phyloP scores from a whole-genome alignment of 1,140 invertebrate genomes.

The Penaeus japonicus region DNA sequence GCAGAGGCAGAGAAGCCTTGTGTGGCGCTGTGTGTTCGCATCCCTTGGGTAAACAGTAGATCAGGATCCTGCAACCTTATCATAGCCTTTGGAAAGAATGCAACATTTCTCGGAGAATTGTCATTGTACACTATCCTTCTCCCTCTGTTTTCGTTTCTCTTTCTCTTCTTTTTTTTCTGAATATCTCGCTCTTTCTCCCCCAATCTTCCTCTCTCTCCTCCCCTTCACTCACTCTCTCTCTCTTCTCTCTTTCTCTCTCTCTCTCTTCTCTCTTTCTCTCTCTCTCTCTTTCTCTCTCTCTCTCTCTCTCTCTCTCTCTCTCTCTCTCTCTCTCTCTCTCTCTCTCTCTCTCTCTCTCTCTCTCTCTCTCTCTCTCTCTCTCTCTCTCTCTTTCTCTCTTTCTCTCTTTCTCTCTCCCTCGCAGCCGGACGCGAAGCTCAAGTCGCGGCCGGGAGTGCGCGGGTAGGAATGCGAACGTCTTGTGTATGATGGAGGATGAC shows the following conservation, averaged over 20 bases:
- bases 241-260: neutral
- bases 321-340: neutral
- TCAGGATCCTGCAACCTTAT: too few species aligned
- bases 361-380: neutral
- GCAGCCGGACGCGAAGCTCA: slow-evolving; percentile 7
- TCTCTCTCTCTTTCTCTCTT: neutral
- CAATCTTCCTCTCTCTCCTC: neutral
- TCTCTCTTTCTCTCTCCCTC: neutral
- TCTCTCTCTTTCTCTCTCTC: neutral
- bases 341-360: neutral
- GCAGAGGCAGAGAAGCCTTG: too few species aligned
- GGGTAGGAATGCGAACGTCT: slow-evolving; percentile 28
- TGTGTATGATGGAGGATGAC: slow-evolving; percentile 54
- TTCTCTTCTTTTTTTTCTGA: too few species aligned
- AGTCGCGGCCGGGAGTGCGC: neutral
- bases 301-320: neutral
- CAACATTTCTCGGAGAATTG: too few species aligned
- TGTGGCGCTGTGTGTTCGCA: too few species aligned
- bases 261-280: neutral
- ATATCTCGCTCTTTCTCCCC: neutral
- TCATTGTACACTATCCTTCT: too few species aligned
- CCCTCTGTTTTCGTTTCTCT: too few species aligned
- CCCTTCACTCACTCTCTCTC: neutral
- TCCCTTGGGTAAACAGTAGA: too few species aligned
- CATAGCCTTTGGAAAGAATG: too few species aligned